Evolutionary conservation across 2,797 vertebrate species (phyloP).

Genomic region (Tragelaphus oryx): DNA sequence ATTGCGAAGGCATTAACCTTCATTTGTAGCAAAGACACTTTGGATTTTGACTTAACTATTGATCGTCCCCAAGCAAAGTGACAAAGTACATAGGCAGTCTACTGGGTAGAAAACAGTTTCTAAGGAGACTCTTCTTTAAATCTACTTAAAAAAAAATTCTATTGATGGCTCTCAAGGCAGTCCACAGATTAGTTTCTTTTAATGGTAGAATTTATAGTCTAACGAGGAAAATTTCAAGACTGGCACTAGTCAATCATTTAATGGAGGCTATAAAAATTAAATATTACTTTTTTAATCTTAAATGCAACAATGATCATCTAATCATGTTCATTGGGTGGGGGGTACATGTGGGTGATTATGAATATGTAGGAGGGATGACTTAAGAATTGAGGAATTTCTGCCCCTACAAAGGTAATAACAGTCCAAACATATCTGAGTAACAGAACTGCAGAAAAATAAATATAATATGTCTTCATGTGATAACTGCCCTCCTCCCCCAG

Average conservation of each 20-base stretch:
- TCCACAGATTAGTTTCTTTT: neutral
- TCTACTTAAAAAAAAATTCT: neutral
- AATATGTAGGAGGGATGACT: neutral
- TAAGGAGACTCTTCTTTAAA: neutral
- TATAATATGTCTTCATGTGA: neutral
- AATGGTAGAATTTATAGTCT: neutral
- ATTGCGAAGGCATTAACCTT: conserved; percentile 53
- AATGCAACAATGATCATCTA: neutral
- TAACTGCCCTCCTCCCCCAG: neutral
- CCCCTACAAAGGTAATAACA: neutral
- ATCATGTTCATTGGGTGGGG: neutral
- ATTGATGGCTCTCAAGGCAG: neutral
- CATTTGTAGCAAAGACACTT: conserved; percentile 11
- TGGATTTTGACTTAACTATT: conserved; percentile 23
- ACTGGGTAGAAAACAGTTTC: neutral
- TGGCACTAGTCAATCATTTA: neutral
- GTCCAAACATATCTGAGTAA: neutral
- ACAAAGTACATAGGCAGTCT: neutral
- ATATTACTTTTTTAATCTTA: neutral
- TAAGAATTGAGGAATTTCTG: neutral
- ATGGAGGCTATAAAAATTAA: neutral
- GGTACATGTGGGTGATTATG: neutral
- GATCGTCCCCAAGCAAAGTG: neutral
- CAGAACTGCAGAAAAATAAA: neutral
- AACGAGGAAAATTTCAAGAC: neutral